phyloP scores from a whole-genome alignment of 2,888 invertebrate genomes.

The Lithophane socia region DNA sequence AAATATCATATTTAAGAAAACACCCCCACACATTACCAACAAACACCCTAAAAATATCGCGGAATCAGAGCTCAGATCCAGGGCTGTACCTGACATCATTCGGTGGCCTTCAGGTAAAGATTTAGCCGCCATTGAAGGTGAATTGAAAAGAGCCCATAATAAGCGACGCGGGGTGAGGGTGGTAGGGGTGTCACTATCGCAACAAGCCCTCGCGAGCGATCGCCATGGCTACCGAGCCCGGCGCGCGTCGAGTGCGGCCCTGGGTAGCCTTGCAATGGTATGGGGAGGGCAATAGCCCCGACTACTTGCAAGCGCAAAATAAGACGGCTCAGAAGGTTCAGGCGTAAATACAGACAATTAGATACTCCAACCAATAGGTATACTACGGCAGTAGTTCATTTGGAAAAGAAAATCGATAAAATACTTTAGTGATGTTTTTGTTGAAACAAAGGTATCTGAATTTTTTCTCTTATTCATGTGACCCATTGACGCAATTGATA shows the following conservation, averaged over 20 bases:
- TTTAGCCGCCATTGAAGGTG: conserved; percentile 85
- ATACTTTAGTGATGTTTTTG: background rate
- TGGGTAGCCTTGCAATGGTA: conserved; percentile 90
- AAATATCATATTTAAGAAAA: conserved; percentile 33
- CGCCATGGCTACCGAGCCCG: conserved; percentile 83
- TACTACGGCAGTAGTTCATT: background rate
- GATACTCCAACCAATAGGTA: background rate
- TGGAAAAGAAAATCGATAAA: background rate
- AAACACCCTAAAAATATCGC: conserved; percentile 63
- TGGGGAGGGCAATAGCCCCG: conserved; percentile 90
- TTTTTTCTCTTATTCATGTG: background rate
- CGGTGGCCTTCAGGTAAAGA: conserved; percentile 85
- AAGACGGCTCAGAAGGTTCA: conserved; percentile 68
- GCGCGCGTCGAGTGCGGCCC: conserved; percentile 85
- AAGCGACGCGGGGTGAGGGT: conserved; percentile 76
- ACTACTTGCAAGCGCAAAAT: conserved; percentile 75
- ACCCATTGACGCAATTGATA: background rate
- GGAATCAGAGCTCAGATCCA: conserved; percentile 68
- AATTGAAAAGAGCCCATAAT: conserved; percentile 86
- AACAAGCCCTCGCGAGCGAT: conserved; percentile 84
- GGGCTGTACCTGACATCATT: conserved; percentile 74
- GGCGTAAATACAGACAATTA: background rate
- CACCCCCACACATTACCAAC: conserved; percentile 30
- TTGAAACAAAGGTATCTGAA: background rate
- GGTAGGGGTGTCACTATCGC: conserved; percentile 85